Evolutionary conservation across 2,797 vertebrate genomes (phyloP).

Genomic region (Helostoma temminkii): DNA sequence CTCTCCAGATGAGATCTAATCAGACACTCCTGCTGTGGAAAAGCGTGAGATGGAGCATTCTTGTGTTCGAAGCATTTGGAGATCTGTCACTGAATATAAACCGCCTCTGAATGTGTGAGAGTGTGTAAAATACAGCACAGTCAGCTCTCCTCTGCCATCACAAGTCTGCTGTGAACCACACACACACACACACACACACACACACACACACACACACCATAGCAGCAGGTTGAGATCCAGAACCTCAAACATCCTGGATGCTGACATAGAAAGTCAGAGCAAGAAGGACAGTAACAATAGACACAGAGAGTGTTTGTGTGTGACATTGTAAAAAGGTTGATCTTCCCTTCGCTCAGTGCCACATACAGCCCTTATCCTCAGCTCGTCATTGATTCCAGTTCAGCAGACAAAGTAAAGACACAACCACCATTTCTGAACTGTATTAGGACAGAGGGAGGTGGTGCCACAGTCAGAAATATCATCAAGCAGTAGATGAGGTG

Average conservation of each 20-base stretch:
- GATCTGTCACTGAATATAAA: background rate
- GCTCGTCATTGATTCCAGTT: constrained; percentile 5
- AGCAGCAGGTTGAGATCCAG: constrained; percentile 1
- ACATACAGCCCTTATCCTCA: constrained; percentile 17
- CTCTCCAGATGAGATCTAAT: constrained; percentile 35
- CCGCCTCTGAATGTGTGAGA: constrained; percentile 3
- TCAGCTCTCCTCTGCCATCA: constrained; percentile 24
- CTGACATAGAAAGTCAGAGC: background rate
- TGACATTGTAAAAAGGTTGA: background rate
- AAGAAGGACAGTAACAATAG: background rate
- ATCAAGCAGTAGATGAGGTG: too few relatives aligned
- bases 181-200: constrained; percentile 6
- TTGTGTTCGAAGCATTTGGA: background rate
- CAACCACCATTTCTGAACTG: background rate
- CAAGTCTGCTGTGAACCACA: constrained; percentile 33
- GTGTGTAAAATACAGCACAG: constrained; percentile 23
- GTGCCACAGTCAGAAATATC: too few relatives aligned
- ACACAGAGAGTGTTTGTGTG: background rate
- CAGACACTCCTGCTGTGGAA: constrained; percentile 24
- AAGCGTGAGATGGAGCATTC: background rate
- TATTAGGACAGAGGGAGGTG: background rate
- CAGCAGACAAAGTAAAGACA: background rate
- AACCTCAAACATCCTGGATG: background rate
- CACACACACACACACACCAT: constrained; percentile 5
- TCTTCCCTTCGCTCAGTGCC: background rate